Evolutionary conservation across 2,888 invertebrate species (phyloP).

Genomic region (Candidula unifasciata): DNA sequence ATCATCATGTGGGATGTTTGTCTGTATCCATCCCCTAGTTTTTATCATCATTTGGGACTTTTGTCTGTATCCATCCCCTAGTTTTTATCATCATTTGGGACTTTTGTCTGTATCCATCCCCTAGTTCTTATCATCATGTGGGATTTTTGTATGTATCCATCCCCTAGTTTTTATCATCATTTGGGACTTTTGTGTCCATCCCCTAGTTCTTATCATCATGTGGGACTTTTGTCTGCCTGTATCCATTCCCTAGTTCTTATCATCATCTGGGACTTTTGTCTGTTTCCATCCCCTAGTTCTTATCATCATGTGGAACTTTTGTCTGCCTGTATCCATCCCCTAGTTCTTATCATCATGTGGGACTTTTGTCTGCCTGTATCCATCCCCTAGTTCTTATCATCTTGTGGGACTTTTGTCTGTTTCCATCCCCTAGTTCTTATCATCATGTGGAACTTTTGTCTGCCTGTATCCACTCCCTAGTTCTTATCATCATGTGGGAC

Average conservation of each 20-base stretch:
- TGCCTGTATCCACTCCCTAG: background rate
- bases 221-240: background rate
- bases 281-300: background rate
- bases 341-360: background rate
- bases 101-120: background rate
- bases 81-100: background rate
- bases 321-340: background rate
- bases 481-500: background rate
- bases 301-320: background rate
- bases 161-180: background rate
- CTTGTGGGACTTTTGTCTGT: background rate
- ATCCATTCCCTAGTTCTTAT: background rate
- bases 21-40: background rate
- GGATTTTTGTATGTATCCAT: background rate
- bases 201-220: background rate
- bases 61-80: background rate
- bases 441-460: background rate
- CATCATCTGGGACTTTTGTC: background rate
- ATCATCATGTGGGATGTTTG: background rate
- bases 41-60: background rate
- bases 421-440: background rate
- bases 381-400: background rate
- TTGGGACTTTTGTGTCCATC: background rate
- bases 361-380: no score
- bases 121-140: background rate